A percentile compares a stretch with the other conserved stretches of the same genome.
Evolutionary conservation across 2,797 vertebrate genomes (phyloP).

Genomic region (Falco columbarius): DNA sequence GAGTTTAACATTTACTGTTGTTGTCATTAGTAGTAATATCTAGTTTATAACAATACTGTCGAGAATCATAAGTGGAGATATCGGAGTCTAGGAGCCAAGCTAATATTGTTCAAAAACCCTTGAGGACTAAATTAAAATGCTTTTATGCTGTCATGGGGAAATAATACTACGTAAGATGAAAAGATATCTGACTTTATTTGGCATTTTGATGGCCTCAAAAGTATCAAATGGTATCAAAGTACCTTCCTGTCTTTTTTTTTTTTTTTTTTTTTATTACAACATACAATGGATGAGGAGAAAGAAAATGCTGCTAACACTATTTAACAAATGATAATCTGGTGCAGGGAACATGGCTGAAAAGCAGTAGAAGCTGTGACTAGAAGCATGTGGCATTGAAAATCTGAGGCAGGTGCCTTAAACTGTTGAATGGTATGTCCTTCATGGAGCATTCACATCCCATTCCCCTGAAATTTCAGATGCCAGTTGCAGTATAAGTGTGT

Average conservation of each 20-base stretch:
- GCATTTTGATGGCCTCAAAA: not conserved
- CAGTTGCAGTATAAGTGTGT: not conserved
- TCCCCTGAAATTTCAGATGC: not conserved
- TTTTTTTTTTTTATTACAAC: not conserved
- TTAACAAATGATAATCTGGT: not conserved
- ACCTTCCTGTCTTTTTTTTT: not conserved
- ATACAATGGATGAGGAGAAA: not conserved
- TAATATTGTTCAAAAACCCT: slow-evolving; percentile 1
- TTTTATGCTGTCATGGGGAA: not conserved
- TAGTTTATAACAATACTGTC: not conserved
- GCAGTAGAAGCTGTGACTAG: not conserved
- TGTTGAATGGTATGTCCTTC: not conserved
- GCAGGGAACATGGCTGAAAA: not conserved
- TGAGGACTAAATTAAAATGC: not conserved
- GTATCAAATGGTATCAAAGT: not conserved
- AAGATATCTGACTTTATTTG: not conserved
- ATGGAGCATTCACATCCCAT: not conserved
- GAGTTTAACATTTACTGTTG: not conserved
- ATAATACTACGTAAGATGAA: not conserved
- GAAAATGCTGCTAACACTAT: not conserved
- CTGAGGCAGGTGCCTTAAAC: not conserved
- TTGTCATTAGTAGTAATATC: not conserved
- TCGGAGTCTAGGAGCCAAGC: not conserved
- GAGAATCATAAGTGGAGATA: not conserved
- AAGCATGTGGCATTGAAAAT: not conserved